Percentiles rank a stretch among this genome's conserved stretches.
Conservation (phyloP, 1,140 invertebrate species). For the Melipona quadrifasciata region DNA sequence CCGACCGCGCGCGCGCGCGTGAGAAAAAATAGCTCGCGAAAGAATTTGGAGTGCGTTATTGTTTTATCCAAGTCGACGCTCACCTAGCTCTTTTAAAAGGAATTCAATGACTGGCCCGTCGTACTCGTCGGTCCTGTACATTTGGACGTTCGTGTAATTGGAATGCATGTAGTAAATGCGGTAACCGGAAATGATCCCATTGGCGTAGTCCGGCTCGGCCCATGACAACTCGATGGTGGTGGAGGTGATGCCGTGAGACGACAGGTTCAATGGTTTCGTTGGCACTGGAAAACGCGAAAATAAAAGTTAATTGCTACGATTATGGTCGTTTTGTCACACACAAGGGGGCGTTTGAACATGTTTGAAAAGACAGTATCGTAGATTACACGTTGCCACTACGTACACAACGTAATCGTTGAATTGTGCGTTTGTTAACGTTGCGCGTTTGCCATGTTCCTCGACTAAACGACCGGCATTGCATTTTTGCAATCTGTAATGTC, state of each 20-base stretch:
- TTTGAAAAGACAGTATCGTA: not conserved
- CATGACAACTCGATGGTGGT: constrained; percentile 90
- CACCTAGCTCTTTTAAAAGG: constrained; percentile 85
- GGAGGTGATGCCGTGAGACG: constrained; percentile 88
- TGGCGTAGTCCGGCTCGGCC: constrained; percentile 88
- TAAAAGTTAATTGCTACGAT: no score
- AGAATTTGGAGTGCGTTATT: not conserved
- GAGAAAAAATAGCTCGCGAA: no score
- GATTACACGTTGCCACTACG: not conserved
- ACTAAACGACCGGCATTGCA: no score
- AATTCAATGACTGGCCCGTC: constrained; percentile 81
- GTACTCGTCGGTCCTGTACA: constrained; percentile 81
- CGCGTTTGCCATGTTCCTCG: no score
- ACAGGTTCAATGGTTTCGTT: constrained; percentile 91
- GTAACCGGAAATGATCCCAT: constrained; percentile 88
- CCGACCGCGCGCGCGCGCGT: no score
- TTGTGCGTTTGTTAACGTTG: no score
- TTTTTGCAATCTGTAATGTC: no score
- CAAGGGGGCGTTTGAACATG: not conserved
- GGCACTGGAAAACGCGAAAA: constrained; percentile 84
- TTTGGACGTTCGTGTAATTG: constrained; percentile 86
- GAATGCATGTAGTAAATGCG: constrained; percentile 87
- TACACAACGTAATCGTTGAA: no score
- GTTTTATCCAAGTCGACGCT: constrained; percentile 76
- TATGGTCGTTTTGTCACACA: no score